Evolutionary conservation across 2,113 vertebrate genomes (phyloP).

Genomic region (Barnardius zonarius): DNA sequence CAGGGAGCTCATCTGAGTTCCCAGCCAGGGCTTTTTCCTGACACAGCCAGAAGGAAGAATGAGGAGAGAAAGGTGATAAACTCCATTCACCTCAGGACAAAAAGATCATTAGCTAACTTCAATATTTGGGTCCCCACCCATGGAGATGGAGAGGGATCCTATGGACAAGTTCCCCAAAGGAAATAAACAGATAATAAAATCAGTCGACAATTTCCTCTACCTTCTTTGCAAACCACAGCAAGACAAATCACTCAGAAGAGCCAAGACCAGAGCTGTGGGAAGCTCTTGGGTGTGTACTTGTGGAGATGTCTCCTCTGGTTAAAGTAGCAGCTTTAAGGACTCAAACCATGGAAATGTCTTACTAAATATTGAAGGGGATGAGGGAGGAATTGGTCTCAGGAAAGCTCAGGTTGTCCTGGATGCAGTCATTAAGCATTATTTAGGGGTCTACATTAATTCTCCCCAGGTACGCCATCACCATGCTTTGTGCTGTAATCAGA

Average conservation of each 20-base stretch:
- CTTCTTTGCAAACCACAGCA: not conserved
- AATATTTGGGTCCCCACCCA: constrained; percentile 39
- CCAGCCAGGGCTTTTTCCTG: not conserved
- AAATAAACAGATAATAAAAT: constrained; percentile 49
- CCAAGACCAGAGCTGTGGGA: not conserved
- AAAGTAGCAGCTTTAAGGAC: not conserved
- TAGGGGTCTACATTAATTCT: not conserved
- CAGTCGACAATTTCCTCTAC: not conserved
- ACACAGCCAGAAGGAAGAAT: not conserved
- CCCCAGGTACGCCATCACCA: not conserved
- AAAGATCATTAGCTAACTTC: constrained; percentile 11
- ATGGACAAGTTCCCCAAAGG: not conserved
- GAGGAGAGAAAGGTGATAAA: constrained; percentile 1
- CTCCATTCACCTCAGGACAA: constrained; percentile 39
- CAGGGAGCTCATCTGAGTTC: not conserved
- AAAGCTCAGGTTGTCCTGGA: not conserved
- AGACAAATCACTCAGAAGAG: not conserved
- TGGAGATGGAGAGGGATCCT: not conserved
- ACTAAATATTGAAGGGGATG: not conserved
- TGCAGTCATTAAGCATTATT: not conserved
- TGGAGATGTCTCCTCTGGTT: not conserved
- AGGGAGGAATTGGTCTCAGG: not conserved
- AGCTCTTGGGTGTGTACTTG: not conserved
- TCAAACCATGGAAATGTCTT: not conserved
- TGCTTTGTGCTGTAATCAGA: fast-evolving